These are phyloP conservation scores for Eucidaris tribuloides DNA, from an alignment of 35 echinoderm and acorn worm species.

Conservation along the genomic window DNA sequence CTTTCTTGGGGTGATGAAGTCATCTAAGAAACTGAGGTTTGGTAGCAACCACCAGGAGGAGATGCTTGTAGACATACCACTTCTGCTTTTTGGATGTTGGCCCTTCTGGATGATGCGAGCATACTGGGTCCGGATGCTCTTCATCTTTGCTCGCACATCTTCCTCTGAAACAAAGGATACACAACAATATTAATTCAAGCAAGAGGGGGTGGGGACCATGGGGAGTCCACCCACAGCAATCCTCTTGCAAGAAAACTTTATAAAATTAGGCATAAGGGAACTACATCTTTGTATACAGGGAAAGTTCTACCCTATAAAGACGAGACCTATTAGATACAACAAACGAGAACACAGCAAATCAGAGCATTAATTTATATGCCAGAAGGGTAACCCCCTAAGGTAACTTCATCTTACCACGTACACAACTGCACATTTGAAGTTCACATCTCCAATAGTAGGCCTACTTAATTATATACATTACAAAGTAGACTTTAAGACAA, in stretches of 20 bases:
- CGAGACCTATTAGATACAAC: not conserved
- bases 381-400: too few relatives aligned
- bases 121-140: conserved; percentile 25
- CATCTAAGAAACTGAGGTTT: conserved; percentile 9
- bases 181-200: too few relatives aligned
- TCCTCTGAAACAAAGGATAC: conserved; percentile 21
- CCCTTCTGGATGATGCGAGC: conserved; percentile 23
- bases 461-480: too few relatives aligned
- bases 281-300: not conserved
- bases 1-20: conserved; percentile 11
- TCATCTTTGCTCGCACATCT: conserved; percentile 21
- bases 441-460: too few relatives aligned
- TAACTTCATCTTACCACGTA: too few relatives aligned
- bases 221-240: not conserved
- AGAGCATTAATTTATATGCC: too few relatives aligned
- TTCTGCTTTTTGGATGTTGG: conserved; percentile 11
- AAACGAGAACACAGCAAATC: not conserved
- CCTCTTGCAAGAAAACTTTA: not conserved
- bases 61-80: not conserved
- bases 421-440: too few relatives aligned
- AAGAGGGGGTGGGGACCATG: too few relatives aligned
- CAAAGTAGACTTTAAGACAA: too few relatives aligned
- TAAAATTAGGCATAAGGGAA: not conserved
- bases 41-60: conserved; percentile 18
- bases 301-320: not conserved